phyloP scores from a whole-genome alignment of 2,888 invertebrate species.

The Tromatobia lineatoria region DNA sequence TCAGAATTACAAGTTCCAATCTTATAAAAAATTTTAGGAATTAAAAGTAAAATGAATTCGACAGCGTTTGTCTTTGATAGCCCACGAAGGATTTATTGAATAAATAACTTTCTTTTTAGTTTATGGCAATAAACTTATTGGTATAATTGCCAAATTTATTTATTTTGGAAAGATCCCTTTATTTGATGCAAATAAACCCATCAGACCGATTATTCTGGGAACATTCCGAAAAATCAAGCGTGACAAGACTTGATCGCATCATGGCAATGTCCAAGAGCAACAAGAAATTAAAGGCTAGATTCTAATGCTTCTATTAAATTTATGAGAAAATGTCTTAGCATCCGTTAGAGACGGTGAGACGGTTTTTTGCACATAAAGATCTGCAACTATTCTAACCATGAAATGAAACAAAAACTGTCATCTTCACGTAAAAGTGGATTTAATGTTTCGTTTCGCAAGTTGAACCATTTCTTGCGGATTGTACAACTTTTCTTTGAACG shows the following conservation, averaged over 20 bases:
- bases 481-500: background rate
- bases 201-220: too few species aligned
- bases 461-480: conserved; percentile 2
- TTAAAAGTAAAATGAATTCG: too few species aligned
- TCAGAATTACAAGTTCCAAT: too few species aligned
- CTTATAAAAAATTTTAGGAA: too few species aligned
- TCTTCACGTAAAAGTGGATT: background rate
- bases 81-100: too few species aligned
- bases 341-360: background rate
- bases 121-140: too few species aligned
- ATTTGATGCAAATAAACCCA: too few species aligned
- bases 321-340: background rate
- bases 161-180: too few species aligned
- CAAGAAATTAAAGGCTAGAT: background rate
- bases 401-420: background rate
- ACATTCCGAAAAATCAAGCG: background rate
- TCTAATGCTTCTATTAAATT: background rate
- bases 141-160: too few species aligned
- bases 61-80: too few species aligned
- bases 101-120: too few species aligned
- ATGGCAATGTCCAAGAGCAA: background rate
- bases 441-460: conserved; percentile 12
- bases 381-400: background rate
- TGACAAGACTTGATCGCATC: background rate
- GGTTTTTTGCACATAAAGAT: background rate